These are phyloP conservation scores for Meles meles DNA, from an alignment of 2,113 vertebrate genomes.

Conservation along the genomic window DNA sequence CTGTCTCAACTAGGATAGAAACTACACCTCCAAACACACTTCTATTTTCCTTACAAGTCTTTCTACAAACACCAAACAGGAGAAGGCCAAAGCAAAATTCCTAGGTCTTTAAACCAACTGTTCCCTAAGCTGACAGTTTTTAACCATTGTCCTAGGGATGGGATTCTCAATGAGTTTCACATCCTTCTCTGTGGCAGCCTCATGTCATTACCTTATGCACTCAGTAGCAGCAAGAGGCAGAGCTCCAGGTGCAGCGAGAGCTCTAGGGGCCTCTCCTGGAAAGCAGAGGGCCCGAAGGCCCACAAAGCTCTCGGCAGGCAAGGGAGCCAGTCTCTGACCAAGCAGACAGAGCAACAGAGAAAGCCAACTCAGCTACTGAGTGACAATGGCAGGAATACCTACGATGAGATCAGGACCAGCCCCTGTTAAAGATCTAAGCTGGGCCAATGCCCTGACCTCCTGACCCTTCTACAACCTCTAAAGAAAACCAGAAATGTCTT, in stretches of 20 bases:
- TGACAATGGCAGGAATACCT: background rate
- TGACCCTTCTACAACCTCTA: background rate
- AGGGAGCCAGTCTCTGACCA: background rate
- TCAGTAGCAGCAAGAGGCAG: background rate
- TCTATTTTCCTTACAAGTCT: background rate
- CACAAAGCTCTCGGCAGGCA: background rate
- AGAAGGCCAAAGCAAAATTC: background rate
- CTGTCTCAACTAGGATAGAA: background rate
- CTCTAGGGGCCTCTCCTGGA: background rate
- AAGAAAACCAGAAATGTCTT: background rate
- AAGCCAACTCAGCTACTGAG: background rate
- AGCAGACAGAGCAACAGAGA: background rate
- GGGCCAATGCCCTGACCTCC: background rate
- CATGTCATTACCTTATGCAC: background rate
- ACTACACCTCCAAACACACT: background rate
- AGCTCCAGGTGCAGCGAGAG: background rate
- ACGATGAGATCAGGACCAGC: background rate
- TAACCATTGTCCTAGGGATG: background rate
- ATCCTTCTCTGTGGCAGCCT: background rate
- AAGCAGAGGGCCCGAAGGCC: background rate
- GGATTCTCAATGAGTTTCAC: background rate
- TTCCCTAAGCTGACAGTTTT: background rate
- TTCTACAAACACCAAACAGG: background rate
- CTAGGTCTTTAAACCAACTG: background rate
- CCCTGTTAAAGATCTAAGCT: background rate